Base-by-base conservation (phyloP, 2,888 invertebrate genomes). In the Saturnia japonica region DNA sequence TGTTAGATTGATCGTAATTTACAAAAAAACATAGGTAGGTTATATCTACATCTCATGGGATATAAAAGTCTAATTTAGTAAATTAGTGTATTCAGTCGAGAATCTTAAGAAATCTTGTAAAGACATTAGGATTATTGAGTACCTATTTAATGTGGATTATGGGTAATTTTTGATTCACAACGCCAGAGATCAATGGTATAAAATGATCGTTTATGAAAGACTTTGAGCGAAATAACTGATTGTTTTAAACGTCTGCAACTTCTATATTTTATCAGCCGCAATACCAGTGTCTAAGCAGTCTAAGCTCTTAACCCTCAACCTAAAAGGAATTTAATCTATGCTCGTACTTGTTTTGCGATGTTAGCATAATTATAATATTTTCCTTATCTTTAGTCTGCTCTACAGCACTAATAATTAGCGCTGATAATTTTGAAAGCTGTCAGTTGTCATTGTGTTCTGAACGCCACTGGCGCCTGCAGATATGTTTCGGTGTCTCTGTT, bases 391-490 rank as follows among this genome's bases (percentile, higher is more conserved):
- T 79, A 83, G 88, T 85, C 85, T 81, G 79, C 84, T 86, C 78
- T 75, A 80, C 82, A 81, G 84, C 85, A 64, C 34, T 88, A 88
- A 90, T 88, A 70, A 70, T 70, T 87, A 82, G 84, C 76, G 78
- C 74, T 77, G 86, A 89, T 88, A 68, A 84, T 84, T 77, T 84
- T 84, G 84, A 86, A 82, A 85, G 83, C 85, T 89, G 89, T 87
- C 89, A 87, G 71, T 70, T 54, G 54, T 70, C 42, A 54, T 66
- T 54, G 79, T 68, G n/a, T 64, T 64, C 64, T 66, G 70, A 19
- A 67, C 40, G 47, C 72, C 25, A 70, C 67, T 71, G 70, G 70
- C 71, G 72, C 70, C 69, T 70, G 42, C 51, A 66, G 66, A 69
- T 64, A 64, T 64, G 64, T 64, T 64, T 64, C 64, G 64, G 64